Evolutionary conservation across 2,113 vertebrate genomes (phyloP).

Genomic region (Malurus melanocephalus): DNA sequence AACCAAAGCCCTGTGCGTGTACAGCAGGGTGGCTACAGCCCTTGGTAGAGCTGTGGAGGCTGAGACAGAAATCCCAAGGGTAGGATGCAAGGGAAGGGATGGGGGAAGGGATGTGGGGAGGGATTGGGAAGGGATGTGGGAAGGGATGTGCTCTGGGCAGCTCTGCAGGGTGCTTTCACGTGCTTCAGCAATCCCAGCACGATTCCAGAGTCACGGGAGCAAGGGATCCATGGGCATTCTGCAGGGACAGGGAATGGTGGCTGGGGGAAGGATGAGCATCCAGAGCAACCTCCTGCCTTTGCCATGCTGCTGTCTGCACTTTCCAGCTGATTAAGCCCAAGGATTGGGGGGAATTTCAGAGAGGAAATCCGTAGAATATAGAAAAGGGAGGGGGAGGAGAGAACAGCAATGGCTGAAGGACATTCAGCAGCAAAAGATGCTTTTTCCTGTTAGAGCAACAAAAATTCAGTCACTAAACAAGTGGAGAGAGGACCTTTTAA

Average conservation of each 20-base stretch:
- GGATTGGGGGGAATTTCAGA: neutral
- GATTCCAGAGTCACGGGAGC: neutral
- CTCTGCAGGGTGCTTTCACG: neutral
- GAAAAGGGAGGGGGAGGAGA: neutral
- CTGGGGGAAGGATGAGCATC: neutral
- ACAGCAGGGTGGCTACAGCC: neutral
- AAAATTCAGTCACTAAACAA: slow-evolving; percentile 8
- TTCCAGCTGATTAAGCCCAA: neutral
- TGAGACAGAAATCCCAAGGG: neutral
- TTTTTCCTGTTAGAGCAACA: neutral
- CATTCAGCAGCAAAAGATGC: neutral
- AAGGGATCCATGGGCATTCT: neutral
- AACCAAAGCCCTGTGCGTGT: neutral
- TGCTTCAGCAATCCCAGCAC: neutral
- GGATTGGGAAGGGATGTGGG: neutral
- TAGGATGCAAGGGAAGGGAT: neutral
- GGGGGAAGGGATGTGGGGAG: neutral
- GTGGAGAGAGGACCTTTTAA: slow-evolving; percentile 20
- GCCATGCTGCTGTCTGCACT: neutral
- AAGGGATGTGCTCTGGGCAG: neutral
- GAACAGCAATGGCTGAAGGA: neutral
- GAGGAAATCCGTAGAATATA: neutral
- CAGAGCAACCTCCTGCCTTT: neutral
- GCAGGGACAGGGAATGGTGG: neutral
- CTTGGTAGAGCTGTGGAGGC: neutral